Percentiles rank a stretch among this genome's conserved stretches.
Evolutionary conservation across 2,113 vertebrate species (phyloP).

Genomic region (Stegastes partitus): DNA sequence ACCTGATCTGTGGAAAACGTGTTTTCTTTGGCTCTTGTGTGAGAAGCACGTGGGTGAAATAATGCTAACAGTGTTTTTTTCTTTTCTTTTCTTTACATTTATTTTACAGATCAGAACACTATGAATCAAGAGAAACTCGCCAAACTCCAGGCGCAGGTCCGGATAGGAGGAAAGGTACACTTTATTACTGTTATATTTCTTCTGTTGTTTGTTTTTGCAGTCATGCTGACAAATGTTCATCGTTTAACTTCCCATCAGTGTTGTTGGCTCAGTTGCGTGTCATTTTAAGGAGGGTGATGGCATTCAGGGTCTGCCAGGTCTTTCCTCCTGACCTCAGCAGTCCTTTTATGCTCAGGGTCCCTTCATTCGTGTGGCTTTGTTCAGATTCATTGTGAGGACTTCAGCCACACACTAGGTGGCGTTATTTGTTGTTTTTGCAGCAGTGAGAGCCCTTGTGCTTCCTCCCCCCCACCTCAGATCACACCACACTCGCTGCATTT

Average conservation of each 20-base stretch:
- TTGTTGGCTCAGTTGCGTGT: neutral
- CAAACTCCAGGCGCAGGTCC: conserved; percentile 98
- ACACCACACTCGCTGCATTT: neutral
- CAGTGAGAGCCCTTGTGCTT: neutral
- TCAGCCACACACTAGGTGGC: conserved; percentile 62
- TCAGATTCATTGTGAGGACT: conserved; percentile 18
- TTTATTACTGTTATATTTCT: neutral
- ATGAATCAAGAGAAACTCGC: conserved; percentile 99
- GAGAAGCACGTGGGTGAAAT: neutral
- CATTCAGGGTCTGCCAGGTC: conserved; percentile 42
- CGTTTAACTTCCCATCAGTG: neutral
- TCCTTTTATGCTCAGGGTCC: conserved; percentile 58
- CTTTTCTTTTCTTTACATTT: neutral
- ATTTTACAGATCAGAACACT: conserved; percentile 70
- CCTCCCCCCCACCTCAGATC: neutral
- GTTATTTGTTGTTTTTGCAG: conserved; percentile 46
- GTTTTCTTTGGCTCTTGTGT: neutral
- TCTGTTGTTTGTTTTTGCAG: neutral
- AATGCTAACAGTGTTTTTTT: neutral
- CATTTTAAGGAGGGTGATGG: conserved; percentile 49
- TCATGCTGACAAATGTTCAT: neutral
- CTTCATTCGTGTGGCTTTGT: conserved; percentile 47
- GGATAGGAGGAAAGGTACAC: conserved; percentile 99
- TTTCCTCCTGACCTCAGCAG: conserved; percentile 79
- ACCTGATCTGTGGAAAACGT: neutral